Percentiles rank a stretch among this genome's conserved stretches.
phyloP scores from a whole-genome alignment of 2,113 vertebrate genomes.

The Lepisosteus osseus region DNA sequence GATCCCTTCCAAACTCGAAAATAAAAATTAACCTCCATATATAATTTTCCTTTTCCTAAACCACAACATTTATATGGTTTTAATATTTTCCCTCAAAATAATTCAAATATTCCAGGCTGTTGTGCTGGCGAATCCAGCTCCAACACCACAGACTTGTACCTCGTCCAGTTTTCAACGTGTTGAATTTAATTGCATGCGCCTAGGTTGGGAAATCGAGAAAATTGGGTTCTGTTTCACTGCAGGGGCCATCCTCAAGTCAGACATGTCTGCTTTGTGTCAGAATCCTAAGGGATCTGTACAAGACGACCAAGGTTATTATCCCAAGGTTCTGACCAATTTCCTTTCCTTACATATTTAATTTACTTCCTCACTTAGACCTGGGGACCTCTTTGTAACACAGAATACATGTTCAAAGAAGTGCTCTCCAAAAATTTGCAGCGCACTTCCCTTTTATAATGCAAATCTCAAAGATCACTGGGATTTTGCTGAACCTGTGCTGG shows the following conservation, averaged over 20 bases:
- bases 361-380: slow-evolving; percentile 34
- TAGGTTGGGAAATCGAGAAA: neutral
- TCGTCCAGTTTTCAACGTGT: no score
- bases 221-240: neutral
- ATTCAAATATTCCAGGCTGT: no score
- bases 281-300: slow-evolving; percentile 27
- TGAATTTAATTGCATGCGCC: neutral
- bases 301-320: slow-evolving; percentile 23
- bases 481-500: neutral
- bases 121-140: no score
- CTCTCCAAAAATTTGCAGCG: slow-evolving; percentile 15
- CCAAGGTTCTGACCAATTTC: slow-evolving; percentile 36
- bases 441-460: neutral
- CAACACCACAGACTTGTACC: no score
- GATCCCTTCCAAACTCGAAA: no score
- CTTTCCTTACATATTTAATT: slow-evolving; percentile 23
- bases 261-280: slow-evolving; percentile 39
- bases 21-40: no score
- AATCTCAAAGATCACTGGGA: neutral
- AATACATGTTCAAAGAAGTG: slow-evolving; percentile 39
- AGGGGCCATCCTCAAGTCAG: slow-evolving; percentile 19
- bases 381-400: slow-evolving; percentile 32
- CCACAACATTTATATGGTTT: no score
- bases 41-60: no score
- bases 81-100: no score